These are phyloP conservation scores for Leptopilina myrica DNA, from an alignment of 2,888 invertebrate species.

Conservation along the genomic window DNA sequence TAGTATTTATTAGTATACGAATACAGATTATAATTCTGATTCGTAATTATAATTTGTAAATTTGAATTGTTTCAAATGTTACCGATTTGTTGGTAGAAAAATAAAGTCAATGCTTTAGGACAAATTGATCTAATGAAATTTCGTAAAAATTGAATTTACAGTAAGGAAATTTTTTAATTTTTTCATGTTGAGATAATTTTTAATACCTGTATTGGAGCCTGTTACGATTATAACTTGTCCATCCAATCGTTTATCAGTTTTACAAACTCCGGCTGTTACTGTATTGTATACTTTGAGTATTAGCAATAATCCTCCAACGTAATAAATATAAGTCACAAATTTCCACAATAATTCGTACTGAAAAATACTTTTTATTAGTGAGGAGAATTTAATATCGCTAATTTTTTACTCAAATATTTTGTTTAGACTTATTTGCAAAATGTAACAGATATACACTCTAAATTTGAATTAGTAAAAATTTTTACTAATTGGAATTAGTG, in stretches of 20 bases:
- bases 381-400: background rate
- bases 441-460: too few relatives aligned
- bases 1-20: background rate
- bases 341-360: constrained; percentile 12
- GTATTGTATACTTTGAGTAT: constrained; percentile 12
- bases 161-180: too few relatives aligned
- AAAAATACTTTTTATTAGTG: background rate
- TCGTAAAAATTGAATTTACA: too few relatives aligned
- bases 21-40: background rate
- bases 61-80: too few relatives aligned
- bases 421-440: too few relatives aligned
- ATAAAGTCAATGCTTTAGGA: too few relatives aligned
- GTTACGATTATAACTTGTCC: constrained; percentile 26
- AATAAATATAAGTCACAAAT: constrained; percentile 15
- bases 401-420: background rate
- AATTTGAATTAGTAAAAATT: too few relatives aligned
- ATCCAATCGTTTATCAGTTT: constrained; percentile 17
- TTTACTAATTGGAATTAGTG: too few relatives aligned
- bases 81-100: too few relatives aligned
- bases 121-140: too few relatives aligned
- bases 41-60: too few relatives aligned
- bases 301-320: background rate
- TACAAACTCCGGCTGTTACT: background rate
- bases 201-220: constrained; percentile 12
- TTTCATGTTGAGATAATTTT: background rate